Conservation (phyloP, 2,888 invertebrate genomes). For the Erebia palarica region DNA sequence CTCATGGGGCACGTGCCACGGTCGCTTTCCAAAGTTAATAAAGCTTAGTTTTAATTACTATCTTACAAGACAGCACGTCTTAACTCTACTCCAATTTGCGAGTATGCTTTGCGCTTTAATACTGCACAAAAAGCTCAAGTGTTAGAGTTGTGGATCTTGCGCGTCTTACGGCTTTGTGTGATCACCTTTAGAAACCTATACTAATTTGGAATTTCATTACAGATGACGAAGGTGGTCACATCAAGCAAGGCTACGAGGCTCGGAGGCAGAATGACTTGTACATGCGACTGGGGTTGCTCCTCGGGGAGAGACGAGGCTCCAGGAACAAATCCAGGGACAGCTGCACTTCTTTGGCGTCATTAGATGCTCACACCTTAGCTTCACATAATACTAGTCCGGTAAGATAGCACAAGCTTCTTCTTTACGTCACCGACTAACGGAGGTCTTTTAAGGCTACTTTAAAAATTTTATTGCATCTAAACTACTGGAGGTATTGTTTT, state of each 20-base stretch:
- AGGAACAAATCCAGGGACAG: conserved; percentile 75
- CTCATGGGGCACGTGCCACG: too few species aligned
- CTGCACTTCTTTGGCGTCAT: conserved; percentile 81
- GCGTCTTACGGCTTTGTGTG: background rate
- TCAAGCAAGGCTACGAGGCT: conserved; percentile 83
- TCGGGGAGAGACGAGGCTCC: conserved; percentile 86
- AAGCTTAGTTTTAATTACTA: too few species aligned
- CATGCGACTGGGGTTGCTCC: conserved; percentile 90
- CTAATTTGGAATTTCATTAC: conserved; percentile 40
- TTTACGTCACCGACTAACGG: too few species aligned
- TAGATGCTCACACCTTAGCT: conserved; percentile 86
- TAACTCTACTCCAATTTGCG: too few species aligned
- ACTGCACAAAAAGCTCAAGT: background rate
- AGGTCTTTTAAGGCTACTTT: too few species aligned
- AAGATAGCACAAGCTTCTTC: conserved; percentile 40
- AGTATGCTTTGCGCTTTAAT: too few species aligned
- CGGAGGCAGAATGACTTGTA: conserved; percentile 88
- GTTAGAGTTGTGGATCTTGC: background rate
- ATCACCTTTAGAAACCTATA: background rate
- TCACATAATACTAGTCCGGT: conserved; percentile 93
- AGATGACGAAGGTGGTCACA: conserved; percentile 89
- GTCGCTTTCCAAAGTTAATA: too few species aligned
- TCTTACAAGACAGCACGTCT: too few species aligned
- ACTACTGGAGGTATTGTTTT: too few species aligned
- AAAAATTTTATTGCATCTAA: too few species aligned